Percentiles rank a stretch among this genome's conserved stretches.
phyloP scores from a whole-genome alignment of 2,888 invertebrate genomes.

The Plagodis dolabraria region DNA sequence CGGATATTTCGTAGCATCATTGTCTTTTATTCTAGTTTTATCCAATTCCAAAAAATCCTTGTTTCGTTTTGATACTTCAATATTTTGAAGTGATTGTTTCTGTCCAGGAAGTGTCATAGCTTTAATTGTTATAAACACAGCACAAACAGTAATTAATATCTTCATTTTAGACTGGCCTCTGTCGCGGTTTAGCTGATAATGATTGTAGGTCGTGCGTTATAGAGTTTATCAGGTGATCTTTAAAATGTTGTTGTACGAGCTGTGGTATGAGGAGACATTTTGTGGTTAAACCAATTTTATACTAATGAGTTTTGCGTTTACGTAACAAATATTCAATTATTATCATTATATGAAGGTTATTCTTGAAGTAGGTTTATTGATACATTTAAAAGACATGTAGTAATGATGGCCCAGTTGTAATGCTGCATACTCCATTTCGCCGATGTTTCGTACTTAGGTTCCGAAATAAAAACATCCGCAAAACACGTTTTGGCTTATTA shows the following conservation, averaged over 20 bases:
- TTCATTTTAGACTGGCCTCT: not conserved
- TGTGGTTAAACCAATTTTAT: not conserved
- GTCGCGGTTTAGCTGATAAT: not conserved
- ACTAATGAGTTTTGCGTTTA: not conserved
- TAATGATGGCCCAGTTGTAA: no score
- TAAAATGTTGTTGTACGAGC: not conserved
- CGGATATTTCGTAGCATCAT: not conserved
- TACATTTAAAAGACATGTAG: no score
- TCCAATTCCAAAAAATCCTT: not conserved
- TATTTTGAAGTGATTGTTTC: not conserved
- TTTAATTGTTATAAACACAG: not conserved
- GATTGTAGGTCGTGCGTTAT: not conserved
- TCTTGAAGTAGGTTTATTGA: no score
- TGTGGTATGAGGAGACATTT: not conserved
- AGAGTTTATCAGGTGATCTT: no score
- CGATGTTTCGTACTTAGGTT: no score
- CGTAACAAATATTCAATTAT: no score
- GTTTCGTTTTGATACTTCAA: not conserved
- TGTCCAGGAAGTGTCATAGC: not conserved
- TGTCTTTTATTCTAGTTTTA: not conserved
- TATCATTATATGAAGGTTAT: no score
- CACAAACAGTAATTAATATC: not conserved
- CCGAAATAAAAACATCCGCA: no score
- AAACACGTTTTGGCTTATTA: no score
- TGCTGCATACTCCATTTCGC: no score